Base-by-base conservation (phyloP, 2,888 invertebrate genomes). In the Terebella lapidaria region DNA sequence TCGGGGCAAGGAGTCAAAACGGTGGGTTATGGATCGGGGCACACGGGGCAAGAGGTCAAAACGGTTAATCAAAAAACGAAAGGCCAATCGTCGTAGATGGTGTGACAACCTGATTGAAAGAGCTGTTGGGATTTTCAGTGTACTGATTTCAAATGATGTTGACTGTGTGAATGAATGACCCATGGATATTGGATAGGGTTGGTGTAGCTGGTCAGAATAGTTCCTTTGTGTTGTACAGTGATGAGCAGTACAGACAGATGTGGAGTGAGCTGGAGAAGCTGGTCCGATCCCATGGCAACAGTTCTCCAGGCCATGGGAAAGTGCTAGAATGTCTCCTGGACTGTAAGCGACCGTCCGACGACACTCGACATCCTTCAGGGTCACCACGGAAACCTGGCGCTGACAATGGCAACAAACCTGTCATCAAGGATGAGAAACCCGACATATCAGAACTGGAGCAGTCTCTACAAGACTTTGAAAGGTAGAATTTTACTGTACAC, bases 251-350 rank as follows among this genome's bases (percentile, higher is more conserved):
- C 83, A 87, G 91, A 52, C 85, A 91, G 63, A 86, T 95, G 78
- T 96, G 94, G 90, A 85, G 86, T 29, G 95, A 96, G 77, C 79
- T 95, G 54, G 95, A 95, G 77, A 87, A 87, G 15, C 84, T 94
- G 42, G 82, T 95, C 0, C 87, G 90, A 58, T 86, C 87, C 27
- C 89, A 90, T 77, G 85, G 89, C 0, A 69, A 67, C 27, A 88
- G 88, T 57, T 89, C 92, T 0, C 84, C 88, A 2, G 87, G 87
- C 67, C 95, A 95, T 75, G 65, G 66, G 57, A 68, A 71, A 58
- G 70, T 80, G 49, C 26, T 53, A 15, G 53, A 53, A 22, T 53
- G 53, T 28, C 10, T 53, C 5, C 53, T 27, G 15, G 53, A 53
- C 15, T 53, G 53, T 28, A 5, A 22, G 5, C 25, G 28, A 22